phyloP scores from a whole-genome alignment of 2,888 invertebrate genomes.

The Spisula solida region DNA sequence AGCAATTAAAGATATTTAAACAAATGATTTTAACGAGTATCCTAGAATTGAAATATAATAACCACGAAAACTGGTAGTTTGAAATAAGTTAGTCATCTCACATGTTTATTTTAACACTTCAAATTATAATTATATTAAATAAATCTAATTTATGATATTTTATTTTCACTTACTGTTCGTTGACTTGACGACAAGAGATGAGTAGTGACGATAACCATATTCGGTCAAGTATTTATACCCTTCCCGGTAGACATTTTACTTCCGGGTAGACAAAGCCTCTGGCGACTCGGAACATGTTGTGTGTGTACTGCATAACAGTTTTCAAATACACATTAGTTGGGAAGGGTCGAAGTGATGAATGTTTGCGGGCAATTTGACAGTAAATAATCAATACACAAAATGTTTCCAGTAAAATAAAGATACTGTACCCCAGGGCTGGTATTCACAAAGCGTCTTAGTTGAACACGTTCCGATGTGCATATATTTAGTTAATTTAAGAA shows the following conservation, averaged over 20 bases:
- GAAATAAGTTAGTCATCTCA: neutral
- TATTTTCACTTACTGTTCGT: constrained; percentile 9
- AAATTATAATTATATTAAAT: neutral
- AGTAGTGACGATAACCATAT: neutral
- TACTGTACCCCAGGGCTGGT: too few species aligned
- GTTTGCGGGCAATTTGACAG: too few species aligned
- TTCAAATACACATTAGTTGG: neutral
- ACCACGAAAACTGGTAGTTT: neutral
- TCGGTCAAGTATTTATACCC: neutral
- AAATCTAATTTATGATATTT: neutral
- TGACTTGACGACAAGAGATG: neutral
- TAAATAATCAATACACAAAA: too few species aligned
- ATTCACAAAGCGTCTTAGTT: too few species aligned
- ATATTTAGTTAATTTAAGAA: too few species aligned
- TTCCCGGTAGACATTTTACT: neutral
- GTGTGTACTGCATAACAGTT: neutral
- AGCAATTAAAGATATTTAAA: neutral
- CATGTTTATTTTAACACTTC: neutral
- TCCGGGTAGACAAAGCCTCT: constrained; percentile 23
- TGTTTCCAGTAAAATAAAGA: too few species aligned
- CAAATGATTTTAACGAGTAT: neutral
- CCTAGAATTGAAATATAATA: neutral
- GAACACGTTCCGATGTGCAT: too few species aligned
- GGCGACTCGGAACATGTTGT: constrained; percentile 1
- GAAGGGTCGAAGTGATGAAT: too few species aligned